Evolutionary conservation across 2,797 vertebrate species (phyloP).

Genomic region (Triplophysa bombifrons): DNA sequence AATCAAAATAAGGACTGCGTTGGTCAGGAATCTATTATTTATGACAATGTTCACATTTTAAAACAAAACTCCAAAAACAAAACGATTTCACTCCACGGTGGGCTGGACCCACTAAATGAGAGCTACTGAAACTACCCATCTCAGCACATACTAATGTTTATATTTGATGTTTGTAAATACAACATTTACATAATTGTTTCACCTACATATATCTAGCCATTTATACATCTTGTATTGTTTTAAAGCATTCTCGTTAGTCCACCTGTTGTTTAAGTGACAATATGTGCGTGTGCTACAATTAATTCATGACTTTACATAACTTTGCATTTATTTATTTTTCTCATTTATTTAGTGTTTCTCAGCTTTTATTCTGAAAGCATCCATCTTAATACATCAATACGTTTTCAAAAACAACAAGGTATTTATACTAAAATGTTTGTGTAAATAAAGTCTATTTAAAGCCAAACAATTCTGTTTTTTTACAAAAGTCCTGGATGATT

Average conservation of each 20-base stretch:
- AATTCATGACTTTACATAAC: background rate
- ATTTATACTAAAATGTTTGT: conserved; percentile 16
- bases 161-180: background rate
- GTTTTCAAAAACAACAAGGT: background rate
- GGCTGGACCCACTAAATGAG: conserved; percentile 17
- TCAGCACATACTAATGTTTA: background rate
- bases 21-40: background rate
- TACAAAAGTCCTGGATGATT: background rate
- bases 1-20: background rate
- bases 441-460: conserved; percentile 8
- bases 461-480: background rate
- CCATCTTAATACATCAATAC: background rate
- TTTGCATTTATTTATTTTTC: background rate
- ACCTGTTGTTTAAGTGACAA: conserved; percentile 12
- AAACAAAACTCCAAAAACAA: background rate
- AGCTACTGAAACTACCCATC: background rate
- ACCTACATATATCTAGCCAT: conserved; percentile 3
- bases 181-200: background rate
- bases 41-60: background rate
- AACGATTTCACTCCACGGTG: background rate
- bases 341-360: background rate
- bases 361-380: background rate
- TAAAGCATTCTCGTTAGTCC: conserved; percentile 20
- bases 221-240: conserved; percentile 25
- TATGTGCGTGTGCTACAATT: conserved; percentile 26